Percentiles rank a stretch among this genome's conserved stretches.
Conservation (phyloP, 2,113 vertebrate species). For the Xiphophorus maculatus region DNA sequence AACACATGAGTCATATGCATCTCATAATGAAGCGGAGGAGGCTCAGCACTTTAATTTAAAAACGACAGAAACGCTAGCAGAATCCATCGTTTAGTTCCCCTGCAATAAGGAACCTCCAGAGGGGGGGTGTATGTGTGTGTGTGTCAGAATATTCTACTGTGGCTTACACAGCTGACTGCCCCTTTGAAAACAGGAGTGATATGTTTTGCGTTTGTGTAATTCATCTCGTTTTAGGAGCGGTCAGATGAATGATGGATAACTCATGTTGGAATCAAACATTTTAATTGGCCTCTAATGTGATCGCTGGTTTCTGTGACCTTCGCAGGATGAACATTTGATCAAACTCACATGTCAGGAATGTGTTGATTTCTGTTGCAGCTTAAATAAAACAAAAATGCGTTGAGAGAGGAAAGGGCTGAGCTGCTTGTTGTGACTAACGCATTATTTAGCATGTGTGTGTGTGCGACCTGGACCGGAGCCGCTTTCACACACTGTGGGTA, state of each 20-base stretch:
- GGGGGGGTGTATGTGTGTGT: slow-evolving; percentile 10
- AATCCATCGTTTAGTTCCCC: slow-evolving; percentile 39
- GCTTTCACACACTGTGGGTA: background rate
- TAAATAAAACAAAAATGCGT: slow-evolving; percentile 1
- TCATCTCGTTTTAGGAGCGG: slow-evolving; percentile 35
- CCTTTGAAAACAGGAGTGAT: slow-evolving; percentile 22
- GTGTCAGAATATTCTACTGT: slow-evolving; percentile 9
- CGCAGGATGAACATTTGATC: slow-evolving; percentile 49
- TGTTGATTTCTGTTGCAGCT: slow-evolving; percentile 41
- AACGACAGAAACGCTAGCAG: slow-evolving; percentile 43
- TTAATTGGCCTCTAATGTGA: slow-evolving; percentile 60
- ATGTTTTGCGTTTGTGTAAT: slow-evolving; percentile 15
- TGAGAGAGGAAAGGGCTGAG: background rate
- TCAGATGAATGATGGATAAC: slow-evolving; percentile 45
- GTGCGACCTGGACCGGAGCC: slow-evolving; percentile 1
- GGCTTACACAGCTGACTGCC: background rate
- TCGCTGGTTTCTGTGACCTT: slow-evolving; percentile 55
- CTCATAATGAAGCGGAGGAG: slow-evolving; percentile 54
- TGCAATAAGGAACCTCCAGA: background rate
- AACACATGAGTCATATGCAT: slow-evolving; percentile 56
- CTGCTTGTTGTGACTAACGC: background rate
- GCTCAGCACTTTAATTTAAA: slow-evolving; percentile 50
- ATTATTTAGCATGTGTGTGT: background rate
- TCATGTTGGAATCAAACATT: slow-evolving; percentile 46
- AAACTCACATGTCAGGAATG: slow-evolving; percentile 47